Conservation (phyloP, 2,888 invertebrate species). For the Amblyteles armatorius region DNA sequence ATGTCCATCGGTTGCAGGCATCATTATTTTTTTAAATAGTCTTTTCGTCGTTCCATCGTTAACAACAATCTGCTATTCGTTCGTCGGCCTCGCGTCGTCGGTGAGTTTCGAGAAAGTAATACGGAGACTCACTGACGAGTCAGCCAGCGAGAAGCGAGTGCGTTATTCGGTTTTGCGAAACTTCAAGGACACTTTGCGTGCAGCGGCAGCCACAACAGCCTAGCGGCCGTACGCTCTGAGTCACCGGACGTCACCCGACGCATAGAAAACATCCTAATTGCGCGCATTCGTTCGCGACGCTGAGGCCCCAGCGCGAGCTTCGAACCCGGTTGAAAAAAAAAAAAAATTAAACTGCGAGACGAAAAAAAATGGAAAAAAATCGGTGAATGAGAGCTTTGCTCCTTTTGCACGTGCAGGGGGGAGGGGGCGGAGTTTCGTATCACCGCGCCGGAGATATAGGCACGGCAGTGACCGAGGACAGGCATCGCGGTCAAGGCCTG, state of each 20-base stretch:
- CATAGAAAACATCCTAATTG: conserved; percentile 80
- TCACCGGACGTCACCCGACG: conserved; percentile 76
- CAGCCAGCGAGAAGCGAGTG: conserved; percentile 48
- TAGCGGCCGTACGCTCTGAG: conserved; percentile 64
- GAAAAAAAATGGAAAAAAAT: conserved; percentile 24
- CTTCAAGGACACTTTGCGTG: conserved; percentile 77
- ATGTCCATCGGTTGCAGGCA: no score
- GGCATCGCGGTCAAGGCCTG: conserved; percentile 71
- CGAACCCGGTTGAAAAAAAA: conserved; percentile 25
- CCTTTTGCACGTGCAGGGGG: conserved; percentile 6
- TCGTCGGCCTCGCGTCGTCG: neutral
- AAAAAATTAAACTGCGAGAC: conserved; percentile 37
- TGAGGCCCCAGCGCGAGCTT: conserved; percentile 24
- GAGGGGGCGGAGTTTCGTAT: conserved; percentile 64
- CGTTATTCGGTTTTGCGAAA: conserved; percentile 75
- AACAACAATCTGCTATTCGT: neutral
- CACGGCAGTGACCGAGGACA: conserved; percentile 70
- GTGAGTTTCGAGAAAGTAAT: neutral
- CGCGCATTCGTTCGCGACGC: conserved; percentile 70
- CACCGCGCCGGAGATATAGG: conserved; percentile 63
- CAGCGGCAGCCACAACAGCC: conserved; percentile 55
- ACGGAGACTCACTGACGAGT: neutral
- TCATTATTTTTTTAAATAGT: no score
- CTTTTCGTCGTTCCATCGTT: neutral
- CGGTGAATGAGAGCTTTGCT: conserved; percentile 24